Evolutionary conservation across 2,888 invertebrate genomes (phyloP).

Genomic region (Orchesella flavescens): DNA sequence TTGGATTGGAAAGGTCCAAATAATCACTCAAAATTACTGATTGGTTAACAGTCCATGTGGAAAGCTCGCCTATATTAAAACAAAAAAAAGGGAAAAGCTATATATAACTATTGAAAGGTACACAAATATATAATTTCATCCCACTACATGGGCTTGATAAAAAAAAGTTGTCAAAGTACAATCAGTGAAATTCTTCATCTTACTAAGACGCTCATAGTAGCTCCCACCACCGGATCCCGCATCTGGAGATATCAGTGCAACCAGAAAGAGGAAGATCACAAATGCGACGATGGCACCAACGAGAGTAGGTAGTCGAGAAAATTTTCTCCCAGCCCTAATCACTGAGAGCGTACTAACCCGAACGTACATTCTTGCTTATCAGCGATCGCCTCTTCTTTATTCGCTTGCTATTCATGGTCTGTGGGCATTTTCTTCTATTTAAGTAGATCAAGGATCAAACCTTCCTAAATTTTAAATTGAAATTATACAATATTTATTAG

Average conservation of each 20-base stretch:
- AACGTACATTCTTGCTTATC: conserved; percentile 59
- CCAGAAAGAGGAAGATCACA: conserved; percentile 61
- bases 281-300: conserved; percentile 61
- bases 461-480: too few species aligned
- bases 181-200: not conserved
- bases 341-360: conserved; percentile 64
- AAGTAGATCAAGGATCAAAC: too few species aligned
- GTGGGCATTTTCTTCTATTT: too few species aligned
- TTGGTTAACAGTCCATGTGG: conserved; percentile 70
- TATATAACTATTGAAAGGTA: not conserved
- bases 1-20: conserved; percentile 65
- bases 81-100: not conserved
- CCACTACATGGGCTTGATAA: not conserved
- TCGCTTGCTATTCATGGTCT: conserved; percentile 37
- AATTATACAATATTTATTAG: too few species aligned
- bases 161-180: not conserved
- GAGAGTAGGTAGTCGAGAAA: conserved; percentile 62
- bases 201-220: conserved; percentile 58
- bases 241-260: conserved; percentile 64
- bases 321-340: conserved; percentile 65
- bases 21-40: conserved; percentile 69
- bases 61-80: conserved; percentile 67
- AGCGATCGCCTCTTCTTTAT: conserved; percentile 7
- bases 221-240: conserved; percentile 39
- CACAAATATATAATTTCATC: not conserved